Evolutionary conservation across 2,797 vertebrate species (phyloP), one percentile per base, ranked within the genome.

Genomic region (Rachycentron canadum): DNA sequence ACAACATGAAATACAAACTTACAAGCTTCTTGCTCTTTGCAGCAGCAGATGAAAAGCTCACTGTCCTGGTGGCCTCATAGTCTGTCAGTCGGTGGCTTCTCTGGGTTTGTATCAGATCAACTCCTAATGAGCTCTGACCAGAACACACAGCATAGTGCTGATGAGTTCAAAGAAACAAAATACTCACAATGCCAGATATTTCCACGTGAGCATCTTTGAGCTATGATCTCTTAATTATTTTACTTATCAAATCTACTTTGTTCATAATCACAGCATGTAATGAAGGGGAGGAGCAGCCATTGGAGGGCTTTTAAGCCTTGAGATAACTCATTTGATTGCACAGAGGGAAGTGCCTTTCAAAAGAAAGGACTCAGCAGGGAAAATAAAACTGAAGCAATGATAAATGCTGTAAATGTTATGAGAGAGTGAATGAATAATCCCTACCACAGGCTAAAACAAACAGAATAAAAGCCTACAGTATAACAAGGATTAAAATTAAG

Each of bases 121-220:
- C 53, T 57, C 26, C 53, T 86, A 87, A 91, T 81, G 83, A 84
- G 81, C 65, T 85, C 67, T 34, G 85, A 89, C 78, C 76, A 71
- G 32, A 82, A 49, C 76, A 61, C 56, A 53, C 43, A 26, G 61
- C 28, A 9, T 23, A 56, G 19, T 43, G 53, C 59, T 25, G 69
- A 70, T 41, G 28, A 14, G 30, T 62, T 72, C 60, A 77, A 72
- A 68, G 47, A 38, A 38, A 68, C 23, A 58, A 82, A 77, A 78
- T 17, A 66, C 52, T 66, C 43, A 62, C n/a, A 49, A 64, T 5
- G 11, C 3, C 12, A 32, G 9, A 55, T 43, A 58, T 64, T 45
- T 32, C 16, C 32, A 7, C 38, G 21, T 5, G 36, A 59, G 50
- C 41, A 0, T 23, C 71, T 78, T 53, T 64, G 67, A 75, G 53